Conservation (phyloP, 2,113 vertebrate genomes). For the Entosphenus tridentatus region DNA sequence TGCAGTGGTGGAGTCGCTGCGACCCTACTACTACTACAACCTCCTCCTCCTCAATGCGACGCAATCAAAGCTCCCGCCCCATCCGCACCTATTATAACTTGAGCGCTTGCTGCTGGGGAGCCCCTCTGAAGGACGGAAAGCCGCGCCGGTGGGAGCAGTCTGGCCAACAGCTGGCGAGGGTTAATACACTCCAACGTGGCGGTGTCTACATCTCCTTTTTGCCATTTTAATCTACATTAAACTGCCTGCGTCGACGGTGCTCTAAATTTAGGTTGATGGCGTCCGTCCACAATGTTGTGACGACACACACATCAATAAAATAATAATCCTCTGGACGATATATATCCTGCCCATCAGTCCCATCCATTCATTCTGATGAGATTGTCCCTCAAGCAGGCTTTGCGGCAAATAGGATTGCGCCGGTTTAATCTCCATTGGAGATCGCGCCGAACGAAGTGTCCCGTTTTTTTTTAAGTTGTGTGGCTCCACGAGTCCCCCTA, state of each 20-base stretch:
- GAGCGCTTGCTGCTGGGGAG: neutral
- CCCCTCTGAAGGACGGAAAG: neutral
- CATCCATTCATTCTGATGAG: constrained; percentile 6
- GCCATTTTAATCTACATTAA: neutral
- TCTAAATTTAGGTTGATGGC: neutral
- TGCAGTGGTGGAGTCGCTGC: neutral
- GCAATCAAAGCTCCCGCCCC: neutral
- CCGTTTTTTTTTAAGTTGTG: too few relatives aligned
- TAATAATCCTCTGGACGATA: neutral
- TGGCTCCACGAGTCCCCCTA: neutral
- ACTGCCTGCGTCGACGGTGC: neutral
- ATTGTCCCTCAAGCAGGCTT: constrained; percentile 2
- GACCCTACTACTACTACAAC: neutral
- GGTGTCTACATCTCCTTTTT: neutral
- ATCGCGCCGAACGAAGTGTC: too few relatives aligned
- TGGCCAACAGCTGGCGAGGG: neutral
- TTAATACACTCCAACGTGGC: neutral
- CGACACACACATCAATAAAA: neutral
- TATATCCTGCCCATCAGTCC: neutral
- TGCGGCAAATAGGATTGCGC: constrained; percentile 1
- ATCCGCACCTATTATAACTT: neutral
- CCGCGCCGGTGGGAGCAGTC: neutral
- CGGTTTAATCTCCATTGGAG: neutral
- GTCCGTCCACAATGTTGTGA: neutral
- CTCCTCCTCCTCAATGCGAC: too few relatives aligned